Evolutionary conservation across 2,888 invertebrate genomes (phyloP).

Genomic region (Stenichneumon culpator): DNA sequence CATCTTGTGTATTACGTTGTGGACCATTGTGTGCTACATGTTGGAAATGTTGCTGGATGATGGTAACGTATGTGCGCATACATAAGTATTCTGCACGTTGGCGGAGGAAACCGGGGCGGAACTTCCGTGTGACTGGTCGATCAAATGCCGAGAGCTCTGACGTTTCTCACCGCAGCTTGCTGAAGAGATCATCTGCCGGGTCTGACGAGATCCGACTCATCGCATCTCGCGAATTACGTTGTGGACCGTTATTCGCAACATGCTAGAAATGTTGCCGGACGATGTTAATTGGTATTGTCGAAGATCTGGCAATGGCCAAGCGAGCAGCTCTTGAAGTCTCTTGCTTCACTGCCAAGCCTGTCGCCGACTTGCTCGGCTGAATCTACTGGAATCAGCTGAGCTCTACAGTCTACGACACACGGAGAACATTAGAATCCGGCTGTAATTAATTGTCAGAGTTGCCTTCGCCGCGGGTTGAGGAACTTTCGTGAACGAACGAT

Average conservation of each 20-base stretch:
- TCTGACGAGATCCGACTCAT: neutral
- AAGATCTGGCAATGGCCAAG: too few species aligned
- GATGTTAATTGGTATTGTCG: neutral
- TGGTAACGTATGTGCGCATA: neutral
- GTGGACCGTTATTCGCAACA: neutral
- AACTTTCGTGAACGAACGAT: conserved; percentile 54
- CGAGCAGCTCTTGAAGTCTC: neutral
- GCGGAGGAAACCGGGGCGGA: neutral
- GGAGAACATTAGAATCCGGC: conserved; percentile 30
- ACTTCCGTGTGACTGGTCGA: neutral
- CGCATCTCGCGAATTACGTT: neutral
- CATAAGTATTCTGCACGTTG: neutral
- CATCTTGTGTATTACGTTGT: neutral
- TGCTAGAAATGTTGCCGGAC: neutral
- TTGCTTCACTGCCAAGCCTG: neutral
- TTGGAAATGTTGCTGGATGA: neutral
- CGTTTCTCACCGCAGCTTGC: neutral
- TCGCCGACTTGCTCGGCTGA: conserved; percentile 7
- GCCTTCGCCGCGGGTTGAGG: conserved; percentile 22
- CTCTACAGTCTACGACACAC: neutral
- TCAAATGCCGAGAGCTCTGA: neutral
- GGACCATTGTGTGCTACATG: neutral
- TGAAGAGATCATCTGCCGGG: neutral
- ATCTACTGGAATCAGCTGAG: conserved; percentile 23
- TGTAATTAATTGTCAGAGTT: conserved; percentile 41